phyloP scores from a whole-genome alignment of 2,797 vertebrate genomes.

The Falco biarmicus region DNA sequence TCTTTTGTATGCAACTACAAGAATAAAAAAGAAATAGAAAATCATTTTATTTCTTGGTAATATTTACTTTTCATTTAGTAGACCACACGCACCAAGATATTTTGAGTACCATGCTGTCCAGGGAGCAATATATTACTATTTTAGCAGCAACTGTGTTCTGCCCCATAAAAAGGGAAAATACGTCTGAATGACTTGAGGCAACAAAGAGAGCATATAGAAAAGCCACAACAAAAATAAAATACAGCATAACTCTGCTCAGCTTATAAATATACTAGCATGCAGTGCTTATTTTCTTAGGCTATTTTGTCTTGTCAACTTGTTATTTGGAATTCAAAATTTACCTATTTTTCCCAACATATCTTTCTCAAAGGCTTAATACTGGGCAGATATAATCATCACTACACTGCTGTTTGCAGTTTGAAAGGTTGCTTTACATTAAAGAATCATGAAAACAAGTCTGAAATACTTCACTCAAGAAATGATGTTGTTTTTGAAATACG shows the following conservation, averaged over 20 bases:
- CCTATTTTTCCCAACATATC: not conserved
- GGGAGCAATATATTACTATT: not conserved
- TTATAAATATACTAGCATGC: not conserved
- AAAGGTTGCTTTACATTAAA: constrained; percentile 21
- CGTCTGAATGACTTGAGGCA: not conserved
- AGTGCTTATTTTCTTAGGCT: not conserved
- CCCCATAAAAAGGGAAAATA: not conserved
- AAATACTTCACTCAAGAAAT: not conserved
- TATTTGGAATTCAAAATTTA: not conserved
- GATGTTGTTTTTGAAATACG: not conserved
- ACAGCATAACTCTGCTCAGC: not conserved
- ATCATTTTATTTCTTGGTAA: not conserved
- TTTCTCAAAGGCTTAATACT: constrained; percentile 13
- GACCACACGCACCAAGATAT: not conserved
- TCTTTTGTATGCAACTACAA: not conserved
- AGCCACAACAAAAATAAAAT: not conserved
- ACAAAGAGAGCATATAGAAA: not conserved
- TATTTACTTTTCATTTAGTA: not conserved
- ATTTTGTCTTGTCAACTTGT: not conserved
- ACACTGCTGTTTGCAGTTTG: constrained; percentile 1
- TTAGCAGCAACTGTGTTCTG: not conserved
- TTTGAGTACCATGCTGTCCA: not conserved
- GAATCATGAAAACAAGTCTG: not conserved
- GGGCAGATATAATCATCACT: not conserved
- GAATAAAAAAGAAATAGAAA: not conserved